Percentiles rank a stretch among this genome's conserved stretches.
Conservation (phyloP, 2,797 vertebrate species). For the Sebastes jordani region DNA sequence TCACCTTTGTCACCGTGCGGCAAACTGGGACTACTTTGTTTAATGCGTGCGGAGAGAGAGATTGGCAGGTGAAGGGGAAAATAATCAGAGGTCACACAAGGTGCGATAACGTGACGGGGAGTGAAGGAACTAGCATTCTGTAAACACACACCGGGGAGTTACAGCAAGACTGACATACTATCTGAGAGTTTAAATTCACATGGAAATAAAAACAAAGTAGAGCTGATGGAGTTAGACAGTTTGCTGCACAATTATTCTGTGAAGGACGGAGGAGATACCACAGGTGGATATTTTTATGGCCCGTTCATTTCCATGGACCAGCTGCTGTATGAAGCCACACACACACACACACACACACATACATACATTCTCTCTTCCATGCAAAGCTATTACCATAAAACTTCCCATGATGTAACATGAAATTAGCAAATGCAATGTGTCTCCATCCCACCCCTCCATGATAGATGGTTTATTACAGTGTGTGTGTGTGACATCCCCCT, state of each 20-base stretch:
- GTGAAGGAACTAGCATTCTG: conserved; percentile 17
- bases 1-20: conserved; percentile 4
- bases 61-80: conserved; percentile 33
- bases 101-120: conserved; percentile 25
- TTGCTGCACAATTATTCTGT: conserved; percentile 20
- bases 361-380: background rate
- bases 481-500: background rate
- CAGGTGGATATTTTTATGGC: conserved; percentile 21
- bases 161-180: conserved; percentile 5
- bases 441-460: background rate
- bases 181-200: conserved; percentile 11
- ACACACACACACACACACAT: background rate
- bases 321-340: conserved; percentile 1
- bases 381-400: conserved; percentile 12
- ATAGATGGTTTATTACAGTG: conserved; percentile 40
- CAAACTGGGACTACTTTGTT: conserved; percentile 7
- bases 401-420: conserved; percentile 23
- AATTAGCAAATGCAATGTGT: conserved; percentile 35
- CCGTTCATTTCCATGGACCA: conserved; percentile 24
- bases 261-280: conserved; percentile 22
- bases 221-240: conserved; percentile 1
- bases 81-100: conserved; percentile 19
- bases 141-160: conserved; percentile 14
- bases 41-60: background rate
- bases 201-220: conserved; percentile 4